Conservation (phyloP, 2,113 vertebrate genomes). For the Procavia capensis region DNA sequence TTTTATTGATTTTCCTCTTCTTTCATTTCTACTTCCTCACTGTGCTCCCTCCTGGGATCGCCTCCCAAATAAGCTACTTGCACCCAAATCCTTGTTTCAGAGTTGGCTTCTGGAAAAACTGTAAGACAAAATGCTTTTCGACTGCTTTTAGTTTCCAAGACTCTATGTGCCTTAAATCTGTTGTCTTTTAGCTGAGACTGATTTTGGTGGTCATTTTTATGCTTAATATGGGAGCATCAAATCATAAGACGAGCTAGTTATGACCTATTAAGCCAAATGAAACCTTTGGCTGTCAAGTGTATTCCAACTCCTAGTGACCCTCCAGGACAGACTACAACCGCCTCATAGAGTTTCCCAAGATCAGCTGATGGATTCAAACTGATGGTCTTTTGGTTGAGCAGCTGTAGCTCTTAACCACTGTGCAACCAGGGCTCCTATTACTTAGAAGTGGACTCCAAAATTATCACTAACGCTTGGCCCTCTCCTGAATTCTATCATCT, state of each 20-base stretch:
- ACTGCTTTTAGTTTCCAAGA: neutral
- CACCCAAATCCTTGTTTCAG: neutral
- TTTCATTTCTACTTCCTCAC: neutral
- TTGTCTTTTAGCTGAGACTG: neutral
- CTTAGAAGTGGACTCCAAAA: neutral
- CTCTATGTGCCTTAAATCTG: neutral
- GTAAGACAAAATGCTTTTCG: neutral
- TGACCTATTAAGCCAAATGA: neutral
- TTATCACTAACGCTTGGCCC: neutral
- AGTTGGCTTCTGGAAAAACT: neutral
- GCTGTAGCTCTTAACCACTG: too few species aligned
- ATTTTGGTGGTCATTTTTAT: neutral
- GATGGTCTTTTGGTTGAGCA: too few species aligned
- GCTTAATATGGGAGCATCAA: neutral
- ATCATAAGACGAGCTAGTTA: neutral
- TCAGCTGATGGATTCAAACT: too few species aligned
- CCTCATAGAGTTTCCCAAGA: too few species aligned
- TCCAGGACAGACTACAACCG: too few species aligned
- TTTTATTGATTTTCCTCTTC: neutral
- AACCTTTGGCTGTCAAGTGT: too few species aligned
- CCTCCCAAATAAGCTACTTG: neutral
- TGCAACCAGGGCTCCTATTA: too few species aligned
- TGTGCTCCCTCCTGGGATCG: neutral
- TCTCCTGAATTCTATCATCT: neutral
- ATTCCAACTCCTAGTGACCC: too few species aligned